A percentile compares a stretch with the other conserved stretches of the same genome.
phyloP scores from a whole-genome alignment of 2,113 vertebrate genomes.

The Papio anubis region DNA sequence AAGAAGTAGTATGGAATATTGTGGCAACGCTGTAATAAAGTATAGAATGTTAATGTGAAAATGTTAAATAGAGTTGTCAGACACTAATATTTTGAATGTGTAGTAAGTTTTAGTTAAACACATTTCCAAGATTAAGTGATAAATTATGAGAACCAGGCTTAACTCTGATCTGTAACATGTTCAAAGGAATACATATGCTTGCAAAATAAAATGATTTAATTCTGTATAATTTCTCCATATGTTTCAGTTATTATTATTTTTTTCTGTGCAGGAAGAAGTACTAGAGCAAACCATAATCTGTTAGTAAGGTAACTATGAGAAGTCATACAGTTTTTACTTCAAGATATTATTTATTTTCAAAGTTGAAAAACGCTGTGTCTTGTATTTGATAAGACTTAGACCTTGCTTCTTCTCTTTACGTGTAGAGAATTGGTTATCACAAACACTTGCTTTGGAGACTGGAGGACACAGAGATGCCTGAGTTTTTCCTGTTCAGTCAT shows the following conservation, averaged over 20 bases:
- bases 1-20: background rate
- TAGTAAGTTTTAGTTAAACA: constrained; percentile 7
- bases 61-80: background rate
- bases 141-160: constrained; percentile 11
- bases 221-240: background rate
- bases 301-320: background rate
- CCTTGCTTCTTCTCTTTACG: background rate
- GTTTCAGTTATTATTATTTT: background rate
- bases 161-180: background rate
- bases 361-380: background rate
- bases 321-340: background rate
- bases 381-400: background rate
- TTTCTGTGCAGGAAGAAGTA: background rate
- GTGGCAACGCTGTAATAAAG: background rate
- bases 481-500: background rate
- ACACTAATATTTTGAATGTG: constrained; percentile 23
- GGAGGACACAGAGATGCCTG: background rate
- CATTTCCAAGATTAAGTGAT: constrained; percentile 20
- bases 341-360: constrained; percentile 11
- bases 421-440: background rate
- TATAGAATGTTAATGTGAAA: constrained; percentile 21
- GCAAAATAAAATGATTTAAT: constrained; percentile 37
- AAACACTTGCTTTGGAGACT: background rate
- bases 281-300: constrained; percentile 5
- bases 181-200: constrained; percentile 27